Evolutionary conservation across 2,888 invertebrate genomes (phyloP).

Genomic region (Rambutsinella grinnellia): DNA sequence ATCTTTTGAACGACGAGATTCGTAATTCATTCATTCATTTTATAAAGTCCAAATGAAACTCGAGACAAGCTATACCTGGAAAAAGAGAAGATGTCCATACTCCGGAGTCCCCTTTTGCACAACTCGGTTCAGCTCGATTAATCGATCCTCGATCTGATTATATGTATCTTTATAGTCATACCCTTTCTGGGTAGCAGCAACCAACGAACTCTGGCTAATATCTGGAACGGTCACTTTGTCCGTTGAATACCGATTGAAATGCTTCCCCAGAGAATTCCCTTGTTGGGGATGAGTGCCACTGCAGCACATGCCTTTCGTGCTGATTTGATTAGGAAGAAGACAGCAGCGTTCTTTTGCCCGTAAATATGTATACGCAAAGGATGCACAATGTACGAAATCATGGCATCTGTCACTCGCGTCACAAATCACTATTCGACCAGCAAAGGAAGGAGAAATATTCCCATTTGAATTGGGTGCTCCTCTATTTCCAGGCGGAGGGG

Average conservation of each 20-base stretch:
- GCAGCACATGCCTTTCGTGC: constrained; percentile 63
- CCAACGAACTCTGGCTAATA: constrained; percentile 55
- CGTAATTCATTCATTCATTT: too few species aligned
- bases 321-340: constrained; percentile 15
- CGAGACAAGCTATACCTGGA: constrained; percentile 61
- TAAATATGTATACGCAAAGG: constrained; percentile 52
- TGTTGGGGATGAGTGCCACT: constrained; percentile 31
- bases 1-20: too few species aligned
- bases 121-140: constrained; percentile 65
- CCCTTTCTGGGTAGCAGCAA: constrained; percentile 53
- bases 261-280: constrained; percentile 31
- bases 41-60: too few species aligned
- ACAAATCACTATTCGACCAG: constrained; percentile 50
- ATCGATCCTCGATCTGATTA: constrained; percentile 54
- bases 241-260: constrained; percentile 57
- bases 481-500: neutral
- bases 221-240: constrained; percentile 53
- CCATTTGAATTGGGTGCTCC: neutral
- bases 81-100: constrained; percentile 70
- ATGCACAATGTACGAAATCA: constrained; percentile 61
- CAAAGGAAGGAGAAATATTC: neutral
- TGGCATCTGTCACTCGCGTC: constrained; percentile 57
- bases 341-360: constrained; percentile 60
- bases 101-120: constrained; percentile 69
- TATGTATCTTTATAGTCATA: constrained; percentile 58